phyloP scores from a whole-genome alignment of 2,888 invertebrate species.

The Himalopsyche kuldschensis region DNA sequence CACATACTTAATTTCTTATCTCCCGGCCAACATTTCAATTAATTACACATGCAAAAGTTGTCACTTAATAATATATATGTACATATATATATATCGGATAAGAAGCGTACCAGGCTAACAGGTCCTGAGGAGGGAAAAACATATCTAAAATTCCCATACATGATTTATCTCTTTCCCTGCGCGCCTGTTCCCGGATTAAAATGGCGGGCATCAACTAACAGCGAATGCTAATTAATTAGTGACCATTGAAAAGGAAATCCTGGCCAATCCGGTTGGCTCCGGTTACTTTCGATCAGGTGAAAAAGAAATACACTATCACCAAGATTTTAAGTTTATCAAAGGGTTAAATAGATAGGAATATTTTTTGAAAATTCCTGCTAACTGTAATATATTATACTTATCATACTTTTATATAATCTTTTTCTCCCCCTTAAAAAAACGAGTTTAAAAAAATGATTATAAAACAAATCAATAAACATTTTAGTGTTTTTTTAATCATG shows the following conservation, averaged over 20 bases:
- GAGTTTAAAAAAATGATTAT: too few species aligned
- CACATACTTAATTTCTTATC: too few species aligned
- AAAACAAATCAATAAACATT: too few species aligned
- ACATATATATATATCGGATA: neutral
- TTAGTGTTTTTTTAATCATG: too few species aligned
- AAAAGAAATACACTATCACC: neutral
- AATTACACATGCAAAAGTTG: neutral
- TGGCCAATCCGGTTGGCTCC: neutral
- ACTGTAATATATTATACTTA: too few species aligned
- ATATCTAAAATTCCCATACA: neutral
- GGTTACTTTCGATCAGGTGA: neutral
- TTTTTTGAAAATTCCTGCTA: too few species aligned
- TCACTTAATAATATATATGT: too few species aligned
- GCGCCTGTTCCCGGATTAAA: neutral
- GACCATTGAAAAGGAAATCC: neutral
- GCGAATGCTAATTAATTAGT: neutral
- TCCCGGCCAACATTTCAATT: neutral
- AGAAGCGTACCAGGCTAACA: neutral
- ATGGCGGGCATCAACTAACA: neutral
- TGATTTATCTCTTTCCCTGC: neutral
- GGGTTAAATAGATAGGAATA: neutral
- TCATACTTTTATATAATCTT: too few species aligned
- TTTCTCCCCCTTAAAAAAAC: too few species aligned
- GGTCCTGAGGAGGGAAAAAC: neutral
- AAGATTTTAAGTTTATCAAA: neutral